Evolutionary conservation across 2,888 invertebrate species (phyloP), one percentile per base, ranked within the genome.

Genomic region (Cephus nigrinus): DNA sequence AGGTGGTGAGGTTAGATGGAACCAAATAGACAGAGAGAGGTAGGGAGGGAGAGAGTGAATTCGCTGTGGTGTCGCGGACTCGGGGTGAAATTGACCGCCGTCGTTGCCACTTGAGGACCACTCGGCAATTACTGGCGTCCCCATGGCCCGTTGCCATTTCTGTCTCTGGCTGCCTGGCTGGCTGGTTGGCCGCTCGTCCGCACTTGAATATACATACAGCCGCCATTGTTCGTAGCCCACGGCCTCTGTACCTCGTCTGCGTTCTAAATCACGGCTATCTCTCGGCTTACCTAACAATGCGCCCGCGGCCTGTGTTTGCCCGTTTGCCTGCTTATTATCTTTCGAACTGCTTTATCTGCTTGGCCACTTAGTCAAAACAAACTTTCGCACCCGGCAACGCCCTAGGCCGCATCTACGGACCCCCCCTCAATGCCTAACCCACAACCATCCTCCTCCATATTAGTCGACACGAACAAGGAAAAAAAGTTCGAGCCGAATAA

Each of bases 201-300:
- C 80, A 75, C 80, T 76, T 80, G 73, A 83, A 83, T 85, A 83
- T 84, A 83, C 85, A 79, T 80, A 79, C 77, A 31, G 71, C 71
- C 31, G 71, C 31, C 71, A 71, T 71, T 71, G 71, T 71, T 71
- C 71, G 71, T 71, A 32, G 32, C 32, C 71, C 31, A 55, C 30
- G 32, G 71, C 71, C 31, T 33, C 71, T 71, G 71, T 33, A 71
- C 32, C 71, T 33, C 31, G 71, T 31, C 71, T 71, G 71, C 82
- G 81, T 86, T 86, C 88, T 89, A 88, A 89, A 89, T 89, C 88
- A 89, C 84, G 80, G 85, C 87, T 88, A 88, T 88, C 87, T 88
- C 86, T 77, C 80, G 84, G 87, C 86, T 88, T 87, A 87, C 85
- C 88, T 85, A 88, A 89, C 89, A 89, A 89, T 88, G 88, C 86